Evolutionary conservation across 2,113 vertebrate genomes (phyloP).

Genomic region (Otolemur garnettii): DNA sequence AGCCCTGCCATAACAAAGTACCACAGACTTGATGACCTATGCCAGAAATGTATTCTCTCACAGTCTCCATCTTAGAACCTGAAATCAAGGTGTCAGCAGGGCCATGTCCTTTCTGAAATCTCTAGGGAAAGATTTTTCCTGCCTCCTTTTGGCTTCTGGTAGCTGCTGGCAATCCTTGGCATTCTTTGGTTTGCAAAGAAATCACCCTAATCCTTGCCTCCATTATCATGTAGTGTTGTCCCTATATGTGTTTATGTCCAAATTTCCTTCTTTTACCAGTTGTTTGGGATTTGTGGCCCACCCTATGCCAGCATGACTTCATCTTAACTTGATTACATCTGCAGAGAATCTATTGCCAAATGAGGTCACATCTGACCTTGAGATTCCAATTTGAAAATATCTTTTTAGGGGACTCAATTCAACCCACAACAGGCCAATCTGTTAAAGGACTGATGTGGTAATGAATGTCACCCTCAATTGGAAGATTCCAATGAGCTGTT

Average conservation of each 20-base stretch:
- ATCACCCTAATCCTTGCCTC: not conserved
- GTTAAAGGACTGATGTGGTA: not conserved
- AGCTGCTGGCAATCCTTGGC: not conserved
- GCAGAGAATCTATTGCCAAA: constrained; percentile 13
- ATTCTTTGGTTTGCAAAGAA: not conserved
- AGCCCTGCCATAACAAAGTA: not conserved
- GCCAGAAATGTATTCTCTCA: not conserved
- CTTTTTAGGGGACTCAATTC: not conserved
- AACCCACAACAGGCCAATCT: not conserved
- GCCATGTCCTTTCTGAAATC: not conserved
- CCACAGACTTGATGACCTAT: not conserved
- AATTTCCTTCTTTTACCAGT: not conserved
- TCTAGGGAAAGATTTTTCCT: not conserved
- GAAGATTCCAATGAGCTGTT: not conserved
- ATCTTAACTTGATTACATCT: not conserved
- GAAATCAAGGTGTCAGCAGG: not conserved
- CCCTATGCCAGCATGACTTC: not conserved
- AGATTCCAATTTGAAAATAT: not conserved
- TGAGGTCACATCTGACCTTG: not conserved
- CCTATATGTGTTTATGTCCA: not conserved
- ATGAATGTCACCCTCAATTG: not conserved
- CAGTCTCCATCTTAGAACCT: not conserved
- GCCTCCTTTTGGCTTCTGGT: not conserved
- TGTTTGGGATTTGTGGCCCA: not conserved
- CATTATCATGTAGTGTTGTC: not conserved